Percentiles rank a stretch among this genome's conserved stretches.
These are phyloP conservation scores for Argyresthia albistria DNA, from an alignment of 2,888 invertebrate genomes.

Conservation along the genomic window DNA sequence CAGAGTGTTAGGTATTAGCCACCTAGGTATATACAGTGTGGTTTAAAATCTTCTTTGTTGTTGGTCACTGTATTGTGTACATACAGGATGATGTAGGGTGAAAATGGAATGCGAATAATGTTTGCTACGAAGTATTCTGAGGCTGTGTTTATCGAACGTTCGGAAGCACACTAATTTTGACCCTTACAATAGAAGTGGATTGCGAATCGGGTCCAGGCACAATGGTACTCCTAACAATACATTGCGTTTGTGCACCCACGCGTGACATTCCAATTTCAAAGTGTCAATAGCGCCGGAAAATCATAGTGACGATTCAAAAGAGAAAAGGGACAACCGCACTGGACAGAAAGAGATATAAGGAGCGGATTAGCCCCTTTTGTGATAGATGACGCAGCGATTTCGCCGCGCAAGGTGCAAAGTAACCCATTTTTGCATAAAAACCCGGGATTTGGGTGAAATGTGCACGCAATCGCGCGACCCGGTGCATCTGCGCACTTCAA, in stretches of 20 bases:
- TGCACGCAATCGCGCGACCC: constrained; percentile 40
- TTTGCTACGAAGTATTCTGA: too few relatives aligned
- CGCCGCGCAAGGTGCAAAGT: constrained; percentile 52
- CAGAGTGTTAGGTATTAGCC: constrained; percentile 3
- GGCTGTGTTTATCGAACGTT: too few relatives aligned
- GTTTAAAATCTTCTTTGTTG: constrained; percentile 4
- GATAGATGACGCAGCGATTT: constrained; percentile 42
- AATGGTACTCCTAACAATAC: constrained; percentile 39
- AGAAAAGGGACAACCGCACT: constrained; percentile 27
- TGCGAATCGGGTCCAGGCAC: constrained; percentile 29
- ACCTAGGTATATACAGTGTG: neutral
- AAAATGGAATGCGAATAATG: neutral
- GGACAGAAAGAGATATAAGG: constrained; percentile 30
- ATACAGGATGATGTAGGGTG: neutral
- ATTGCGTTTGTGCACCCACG: constrained; percentile 59
- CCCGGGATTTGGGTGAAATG: constrained; percentile 27
- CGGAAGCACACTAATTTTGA: neutral
- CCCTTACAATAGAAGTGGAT: constrained; percentile 10
- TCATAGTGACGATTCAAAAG: neutral
- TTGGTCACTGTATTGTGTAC: neutral
- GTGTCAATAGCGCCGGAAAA: constrained; percentile 43
- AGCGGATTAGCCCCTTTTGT: constrained; percentile 51
- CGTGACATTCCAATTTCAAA: constrained; percentile 60
- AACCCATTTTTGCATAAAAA: constrained; percentile 65
- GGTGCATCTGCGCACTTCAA: constrained; percentile 46